These are phyloP conservation scores for Coregonus ussuriensis DNA, from an alignment of 2,797 vertebrate species.

Conservation along the genomic window DNA sequence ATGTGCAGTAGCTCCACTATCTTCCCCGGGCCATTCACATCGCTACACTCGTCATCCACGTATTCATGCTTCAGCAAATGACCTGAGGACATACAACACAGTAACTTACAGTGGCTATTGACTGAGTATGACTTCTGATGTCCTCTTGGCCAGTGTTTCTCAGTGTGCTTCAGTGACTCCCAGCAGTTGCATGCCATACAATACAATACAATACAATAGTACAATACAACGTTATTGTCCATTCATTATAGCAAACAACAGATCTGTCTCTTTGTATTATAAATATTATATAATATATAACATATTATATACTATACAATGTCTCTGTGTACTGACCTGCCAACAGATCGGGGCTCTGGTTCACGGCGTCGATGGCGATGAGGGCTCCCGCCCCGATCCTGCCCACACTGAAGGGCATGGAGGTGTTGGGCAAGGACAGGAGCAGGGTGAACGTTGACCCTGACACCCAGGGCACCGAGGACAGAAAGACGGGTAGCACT, in stretches of 20 bases:
- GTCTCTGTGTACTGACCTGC: constrained; percentile 39
- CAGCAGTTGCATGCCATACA: neutral
- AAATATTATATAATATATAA: too few relatives aligned
- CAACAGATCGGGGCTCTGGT: constrained; percentile 40
- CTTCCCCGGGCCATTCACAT: constrained; percentile 49
- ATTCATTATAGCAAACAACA: too few relatives aligned
- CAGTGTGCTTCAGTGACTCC: neutral
- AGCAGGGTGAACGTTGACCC: constrained; percentile 46
- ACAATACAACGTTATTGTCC: neutral
- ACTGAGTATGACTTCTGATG: neutral
- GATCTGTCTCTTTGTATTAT: too few relatives aligned
- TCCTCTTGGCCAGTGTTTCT: neutral
- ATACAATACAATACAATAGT: neutral
- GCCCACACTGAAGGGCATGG: constrained; percentile 43
- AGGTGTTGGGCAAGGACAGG: constrained; percentile 53
- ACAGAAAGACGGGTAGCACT: constrained; percentile 21
- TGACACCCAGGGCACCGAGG: neutral
- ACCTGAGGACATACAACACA: constrained; percentile 28
- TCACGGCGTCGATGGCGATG: constrained; percentile 49
- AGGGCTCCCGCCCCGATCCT: constrained; percentile 52
- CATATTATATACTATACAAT: neutral
- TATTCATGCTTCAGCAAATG: constrained; percentile 51
- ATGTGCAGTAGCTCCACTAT: constrained; percentile 35
- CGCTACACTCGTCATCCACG: constrained; percentile 53
- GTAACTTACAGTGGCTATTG: neutral